Evolutionary conservation across 2,113 vertebrate genomes (phyloP), one percentile per base, ranked within the genome.

Genomic region (Lutjanus erythropterus): DNA sequence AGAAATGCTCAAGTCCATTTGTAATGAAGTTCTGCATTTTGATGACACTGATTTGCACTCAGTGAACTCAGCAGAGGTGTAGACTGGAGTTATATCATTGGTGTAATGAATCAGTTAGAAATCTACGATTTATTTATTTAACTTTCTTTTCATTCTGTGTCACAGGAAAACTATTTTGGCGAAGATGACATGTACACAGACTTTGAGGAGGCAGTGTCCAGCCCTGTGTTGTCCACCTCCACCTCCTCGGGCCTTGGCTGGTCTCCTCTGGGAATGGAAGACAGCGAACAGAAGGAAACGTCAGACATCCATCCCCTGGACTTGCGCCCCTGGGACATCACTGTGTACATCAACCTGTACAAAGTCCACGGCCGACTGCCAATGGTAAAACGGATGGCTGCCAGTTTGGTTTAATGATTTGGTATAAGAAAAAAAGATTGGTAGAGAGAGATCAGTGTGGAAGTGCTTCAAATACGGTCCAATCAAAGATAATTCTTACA

Each of bases 161-260:
- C 11, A 21, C 80, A 99, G 98, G 98, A 99, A 89, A 99, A 99
- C 91, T 99, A 99, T 85, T 99, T 99, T 90, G 98, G 98, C 9
- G 97, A 99, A 90, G 97, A 99, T 75, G 98, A 99, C 93, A 98
- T 97, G 97, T 99, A 98, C 89, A 97, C 97, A 59, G 98, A 99
- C 91, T 99, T 99, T 88, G 98, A 99, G 88, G 97, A 99, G 92
- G 93, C 95, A 2, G 90, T 96, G 41, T 95, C 97, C 77, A 99
- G 97, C 81, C 98, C 98, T 0, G 97, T 98, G 70, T 72, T 98
- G 81, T 99, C 97, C 46, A 92, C 96, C 60, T 96, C 95, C 15
- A 96, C 97, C 0, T 99, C 97, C 39, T 98, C 97, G 0, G 97
- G 96, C 82, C 97, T 97, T 25, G 97, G 97, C 7, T 99, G 97